These are phyloP conservation scores for Chelonus insularis DNA, from an alignment of 1,140 invertebrate species.

Conservation along the genomic window DNA sequence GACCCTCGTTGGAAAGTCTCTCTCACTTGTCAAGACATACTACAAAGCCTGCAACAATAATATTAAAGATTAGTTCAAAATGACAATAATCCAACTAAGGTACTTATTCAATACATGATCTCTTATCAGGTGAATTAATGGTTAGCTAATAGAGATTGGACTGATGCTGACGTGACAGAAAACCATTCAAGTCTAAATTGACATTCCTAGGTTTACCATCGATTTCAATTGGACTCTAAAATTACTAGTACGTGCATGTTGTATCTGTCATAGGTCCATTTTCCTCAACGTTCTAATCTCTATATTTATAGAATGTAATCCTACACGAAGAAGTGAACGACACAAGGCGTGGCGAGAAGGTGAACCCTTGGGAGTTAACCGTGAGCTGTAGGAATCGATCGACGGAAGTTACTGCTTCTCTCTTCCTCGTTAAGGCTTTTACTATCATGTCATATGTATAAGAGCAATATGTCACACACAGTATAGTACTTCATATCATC, in stretches of 20 bases:
- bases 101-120: too few species aligned
- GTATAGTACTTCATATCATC: too few species aligned
- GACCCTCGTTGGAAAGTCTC: constrained; percentile 47
- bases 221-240: too few species aligned
- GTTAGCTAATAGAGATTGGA: too few species aligned
- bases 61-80: too few species aligned
- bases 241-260: too few species aligned
- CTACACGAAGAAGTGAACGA: not conserved
- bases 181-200: too few species aligned
- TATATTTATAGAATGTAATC: constrained; percentile 3
- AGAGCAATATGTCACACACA: not conserved
- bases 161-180: too few species aligned
- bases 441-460: constrained; percentile 4
- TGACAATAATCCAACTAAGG: too few species aligned
- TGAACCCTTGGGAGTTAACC: constrained; percentile 46
- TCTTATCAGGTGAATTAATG: too few species aligned
- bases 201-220: too few species aligned
- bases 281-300: not conserved
- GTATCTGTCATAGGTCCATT: too few species aligned
- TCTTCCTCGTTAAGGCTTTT: constrained; percentile 32
- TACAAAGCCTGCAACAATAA: constrained; percentile 49
- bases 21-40: constrained; percentile 60
- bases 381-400: constrained; percentile 50
- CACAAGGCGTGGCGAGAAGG: constrained; percentile 50
- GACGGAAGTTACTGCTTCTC: constrained; percentile 48